Evolutionary conservation across 2,797 vertebrate species (phyloP).

Genomic region (Aeoliscus strigatus): DNA sequence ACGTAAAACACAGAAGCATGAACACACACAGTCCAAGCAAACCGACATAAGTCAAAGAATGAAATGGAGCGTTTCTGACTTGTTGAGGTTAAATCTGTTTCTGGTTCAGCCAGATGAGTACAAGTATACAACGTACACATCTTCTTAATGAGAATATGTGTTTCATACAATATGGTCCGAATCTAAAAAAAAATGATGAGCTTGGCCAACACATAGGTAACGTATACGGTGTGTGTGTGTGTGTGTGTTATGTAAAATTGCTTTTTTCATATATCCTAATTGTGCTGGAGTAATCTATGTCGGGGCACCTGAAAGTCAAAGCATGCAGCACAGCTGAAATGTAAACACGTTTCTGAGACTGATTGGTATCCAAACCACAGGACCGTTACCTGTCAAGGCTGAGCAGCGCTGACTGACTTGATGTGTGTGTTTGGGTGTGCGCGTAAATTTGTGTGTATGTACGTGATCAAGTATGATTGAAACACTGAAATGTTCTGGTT

Average conservation of each 20-base stretch:
- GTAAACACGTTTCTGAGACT: slow-evolving; percentile 72
- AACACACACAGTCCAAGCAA: slow-evolving; percentile 30
- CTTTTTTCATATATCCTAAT: slow-evolving; percentile 56
- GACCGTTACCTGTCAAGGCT: slow-evolving; percentile 71
- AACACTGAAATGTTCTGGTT: slow-evolving; percentile 69
- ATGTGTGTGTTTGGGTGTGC: slow-evolving; percentile 38
- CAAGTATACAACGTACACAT: too few species aligned
- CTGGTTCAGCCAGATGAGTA: too few species aligned
- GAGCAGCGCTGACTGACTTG: slow-evolving; percentile 56
- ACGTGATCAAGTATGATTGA: slow-evolving; percentile 69
- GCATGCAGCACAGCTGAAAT: slow-evolving; percentile 53
- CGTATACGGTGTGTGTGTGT: slow-evolving; percentile 4
- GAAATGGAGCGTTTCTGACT: slow-evolving; percentile 27
- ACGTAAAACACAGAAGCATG: slow-evolving; percentile 58
- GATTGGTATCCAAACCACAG: slow-evolving; percentile 75
- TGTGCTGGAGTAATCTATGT: slow-evolving; percentile 46
- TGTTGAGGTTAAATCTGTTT: too few species aligned
- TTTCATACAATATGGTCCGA: too few species aligned
- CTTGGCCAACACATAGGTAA: slow-evolving; percentile 1
- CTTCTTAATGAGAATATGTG: too few species aligned
- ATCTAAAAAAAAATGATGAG: not conserved
- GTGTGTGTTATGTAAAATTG: slow-evolving; percentile 34
- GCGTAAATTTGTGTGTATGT: slow-evolving; percentile 50
- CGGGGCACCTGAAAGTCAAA: slow-evolving; percentile 63
- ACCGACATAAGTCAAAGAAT: slow-evolving; percentile 20